phyloP scores from a whole-genome alignment of 2,888 invertebrate genomes.

The Cryptophagus acutangulus region DNA sequence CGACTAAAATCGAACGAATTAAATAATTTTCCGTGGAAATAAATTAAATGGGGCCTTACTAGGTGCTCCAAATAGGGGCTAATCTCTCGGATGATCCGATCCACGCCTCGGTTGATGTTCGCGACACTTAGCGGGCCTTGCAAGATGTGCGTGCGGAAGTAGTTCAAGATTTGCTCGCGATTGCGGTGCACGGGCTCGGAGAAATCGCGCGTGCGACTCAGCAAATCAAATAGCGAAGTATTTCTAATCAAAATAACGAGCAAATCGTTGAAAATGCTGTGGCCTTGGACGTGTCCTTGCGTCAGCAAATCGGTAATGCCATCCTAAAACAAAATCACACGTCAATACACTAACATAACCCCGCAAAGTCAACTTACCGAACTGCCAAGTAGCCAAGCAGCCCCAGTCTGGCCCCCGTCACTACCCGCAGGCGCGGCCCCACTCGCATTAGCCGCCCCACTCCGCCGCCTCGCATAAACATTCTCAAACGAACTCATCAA shows the following conservation, averaged over 20 bases:
- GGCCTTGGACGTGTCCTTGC: constrained; percentile 46
- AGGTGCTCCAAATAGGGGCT: constrained; percentile 46
- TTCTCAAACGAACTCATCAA: constrained; percentile 31
- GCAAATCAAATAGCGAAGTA: constrained; percentile 42
- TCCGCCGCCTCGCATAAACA: constrained; percentile 20
- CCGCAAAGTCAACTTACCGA: too few relatives aligned
- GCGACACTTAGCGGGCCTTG: constrained; percentile 44
- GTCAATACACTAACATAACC: too few relatives aligned
- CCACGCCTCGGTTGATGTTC: constrained; percentile 47
- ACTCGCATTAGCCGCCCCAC: background rate
- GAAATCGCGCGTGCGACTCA: constrained; percentile 43
- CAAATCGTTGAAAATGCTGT: constrained; percentile 47
- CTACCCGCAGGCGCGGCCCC: background rate
- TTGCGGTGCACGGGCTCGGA: constrained; percentile 47
- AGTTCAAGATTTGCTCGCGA: constrained; percentile 47
- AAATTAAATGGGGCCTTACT: constrained; percentile 41
- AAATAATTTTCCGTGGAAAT: constrained; percentile 1
- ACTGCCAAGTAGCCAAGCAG: too few relatives aligned
- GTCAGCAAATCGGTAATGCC: too few relatives aligned
- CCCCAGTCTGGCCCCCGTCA: too few relatives aligned
- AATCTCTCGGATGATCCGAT: constrained; percentile 47
- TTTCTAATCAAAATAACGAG: constrained; percentile 44
- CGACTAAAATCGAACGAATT: constrained; percentile 31
- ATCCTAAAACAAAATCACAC: too few relatives aligned
- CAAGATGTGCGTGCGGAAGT: constrained; percentile 48